Base-by-base conservation (phyloP, 2,797 vertebrate species). In the Tenualosa ilisha region DNA sequence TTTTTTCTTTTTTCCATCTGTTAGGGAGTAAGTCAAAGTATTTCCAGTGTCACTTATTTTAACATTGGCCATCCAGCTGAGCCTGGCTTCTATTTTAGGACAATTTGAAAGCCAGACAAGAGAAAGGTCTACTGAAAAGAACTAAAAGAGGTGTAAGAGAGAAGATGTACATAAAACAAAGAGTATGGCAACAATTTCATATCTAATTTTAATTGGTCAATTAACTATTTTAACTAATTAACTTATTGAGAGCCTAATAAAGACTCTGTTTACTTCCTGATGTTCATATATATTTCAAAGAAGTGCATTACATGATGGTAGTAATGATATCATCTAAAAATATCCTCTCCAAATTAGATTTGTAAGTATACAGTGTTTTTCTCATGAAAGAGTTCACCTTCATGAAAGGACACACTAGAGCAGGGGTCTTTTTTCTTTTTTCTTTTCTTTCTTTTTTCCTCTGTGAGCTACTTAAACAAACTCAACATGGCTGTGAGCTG, bases 101-200 rank as follows among this genome's bases (percentile, higher is more conserved):
- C 87, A 87, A 68, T 89, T 89, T 83, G 83, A 83, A 85, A 51
- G 43, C 85, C 83, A 72, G 83, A 85, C 83, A 87, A 89, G 84
- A 93, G 90, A 85, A 90, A 92, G 89, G 82, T 86, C 82, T 84
- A 51, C 89, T 88, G 88, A 91, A 89, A 86, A 84, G 85, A 81
- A 86, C 61, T 87, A 86, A 89, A 90, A 89, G 84, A 88, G 83
- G 82, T 90, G 85, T 85, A 51, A 9, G 93, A 91, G 88, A 56
- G 20, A 85, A 85, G 49, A 86, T 89, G 93, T 88, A 51, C 40
- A 87, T 91, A 20, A 26, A 11, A 12, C 8, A 65, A 56, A 22
- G 3, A 22, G 20, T 22, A 56, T 12, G n/a, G 63, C 24, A 31
- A 31, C 8, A 65, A 11, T 26, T 9, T 3, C 0, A 65, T 26